Evolutionary conservation across 2,888 invertebrate species (phyloP).

Genomic region (Mayetiola destructor): DNA sequence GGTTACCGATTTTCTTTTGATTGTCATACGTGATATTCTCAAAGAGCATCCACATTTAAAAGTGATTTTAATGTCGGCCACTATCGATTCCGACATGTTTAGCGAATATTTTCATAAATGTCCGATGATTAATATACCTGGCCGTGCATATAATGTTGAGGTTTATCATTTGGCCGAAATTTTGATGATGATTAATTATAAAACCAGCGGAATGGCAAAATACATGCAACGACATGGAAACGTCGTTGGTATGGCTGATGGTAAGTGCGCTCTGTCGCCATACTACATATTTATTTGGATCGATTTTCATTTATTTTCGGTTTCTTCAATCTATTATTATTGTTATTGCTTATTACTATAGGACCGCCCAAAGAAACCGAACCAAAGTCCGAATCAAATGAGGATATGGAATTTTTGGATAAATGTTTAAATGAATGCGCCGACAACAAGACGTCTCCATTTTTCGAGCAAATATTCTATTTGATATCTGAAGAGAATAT

Average conservation of each 20-base stretch:
- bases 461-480: slow-evolving; percentile 60
- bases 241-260: slow-evolving; percentile 20
- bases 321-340: no score
- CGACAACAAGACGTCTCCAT: slow-evolving; percentile 24
- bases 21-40: slow-evolving; percentile 64
- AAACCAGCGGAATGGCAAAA: slow-evolving; percentile 34
- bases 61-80: slow-evolving; percentile 88
- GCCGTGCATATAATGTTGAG: slow-evolving; percentile 58
- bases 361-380: no score
- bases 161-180: slow-evolving; percentile 69
- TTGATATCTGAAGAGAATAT: slow-evolving; percentile 65
- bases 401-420: neutral
- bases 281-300: no score
- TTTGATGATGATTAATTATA: slow-evolving; percentile 45
- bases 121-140: slow-evolving; percentile 61
- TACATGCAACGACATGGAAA: slow-evolving; percentile 23
- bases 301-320: no score
- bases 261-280: no score
- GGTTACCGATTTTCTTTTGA: slow-evolving; percentile 82
- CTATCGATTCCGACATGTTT: slow-evolving; percentile 71
- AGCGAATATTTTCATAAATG: slow-evolving; percentile 70
- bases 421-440: slow-evolving; percentile 7
- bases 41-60: slow-evolving; percentile 54
- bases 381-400: no score
- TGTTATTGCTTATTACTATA: no score